A percentile compares a stretch with the other conserved stretches of the same genome.
These are phyloP conservation scores for Ranitomeya imitator DNA, from an alignment of 2,113 vertebrate species.

Conservation along the genomic window DNA sequence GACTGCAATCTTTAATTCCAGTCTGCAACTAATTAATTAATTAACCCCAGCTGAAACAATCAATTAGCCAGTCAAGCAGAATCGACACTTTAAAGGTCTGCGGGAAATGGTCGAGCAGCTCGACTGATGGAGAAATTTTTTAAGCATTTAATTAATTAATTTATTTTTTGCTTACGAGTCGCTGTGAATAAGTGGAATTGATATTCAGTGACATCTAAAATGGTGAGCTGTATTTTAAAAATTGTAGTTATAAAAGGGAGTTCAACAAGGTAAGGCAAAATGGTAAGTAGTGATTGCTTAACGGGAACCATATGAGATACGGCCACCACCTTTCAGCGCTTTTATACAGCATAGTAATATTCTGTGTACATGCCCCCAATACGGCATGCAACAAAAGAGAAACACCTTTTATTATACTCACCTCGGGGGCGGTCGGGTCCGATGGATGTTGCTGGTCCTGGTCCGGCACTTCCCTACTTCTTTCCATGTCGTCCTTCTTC, in stretches of 20 bases:
- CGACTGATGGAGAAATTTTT: background rate
- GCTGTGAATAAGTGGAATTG: background rate
- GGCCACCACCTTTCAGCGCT: too few species aligned
- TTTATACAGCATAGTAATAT: too few species aligned
- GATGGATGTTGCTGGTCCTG: too few species aligned
- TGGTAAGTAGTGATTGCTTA: background rate
- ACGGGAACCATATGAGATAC: background rate
- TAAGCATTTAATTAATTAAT: background rate
- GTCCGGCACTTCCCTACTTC: too few species aligned
- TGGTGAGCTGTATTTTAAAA: too few species aligned
- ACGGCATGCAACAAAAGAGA: too few species aligned
- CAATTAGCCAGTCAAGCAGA: slow-evolving; percentile 78
- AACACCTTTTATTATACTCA: too few species aligned
- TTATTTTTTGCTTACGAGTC: slow-evolving; percentile 20
- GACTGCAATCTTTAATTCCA: slow-evolving; percentile 73
- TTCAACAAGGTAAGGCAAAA: too few species aligned
- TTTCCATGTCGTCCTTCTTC: too few species aligned
- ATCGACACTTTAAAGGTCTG: slow-evolving; percentile 71
- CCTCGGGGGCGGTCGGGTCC: too few species aligned
- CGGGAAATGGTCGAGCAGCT: slow-evolving; percentile 60
- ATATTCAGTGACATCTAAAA: background rate
- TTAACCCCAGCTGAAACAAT: slow-evolving; percentile 81
- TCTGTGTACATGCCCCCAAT: too few species aligned
- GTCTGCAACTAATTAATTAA: slow-evolving; percentile 90
- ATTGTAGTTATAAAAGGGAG: too few species aligned